phyloP scores from a whole-genome alignment of 2,888 invertebrate species.

The Dyspetes luteomarginatus region DNA sequence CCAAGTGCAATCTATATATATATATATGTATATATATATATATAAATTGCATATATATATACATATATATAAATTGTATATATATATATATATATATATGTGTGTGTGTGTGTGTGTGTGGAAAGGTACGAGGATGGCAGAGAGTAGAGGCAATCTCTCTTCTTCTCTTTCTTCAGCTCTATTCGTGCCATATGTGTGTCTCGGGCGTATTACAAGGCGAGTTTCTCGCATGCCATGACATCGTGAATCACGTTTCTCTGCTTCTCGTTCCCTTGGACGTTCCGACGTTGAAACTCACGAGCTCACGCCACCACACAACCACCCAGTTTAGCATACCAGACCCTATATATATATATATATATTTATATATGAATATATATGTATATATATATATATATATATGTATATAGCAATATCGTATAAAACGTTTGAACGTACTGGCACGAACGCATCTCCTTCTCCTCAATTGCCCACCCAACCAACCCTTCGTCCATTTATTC shows the following conservation, averaged over 20 bases:
- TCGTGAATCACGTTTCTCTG: constrained; percentile 64
- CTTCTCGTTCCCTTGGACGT: constrained; percentile 57
- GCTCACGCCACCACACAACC: constrained; percentile 53
- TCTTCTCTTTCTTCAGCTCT: constrained; percentile 29
- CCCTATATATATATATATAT: too few species aligned
- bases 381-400: not conserved
- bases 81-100: not conserved
- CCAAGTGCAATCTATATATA: constrained; percentile 8
- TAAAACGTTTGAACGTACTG: constrained; percentile 33
- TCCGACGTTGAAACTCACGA: constrained; percentile 60
- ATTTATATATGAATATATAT: constrained; percentile 7
- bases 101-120: not conserved
- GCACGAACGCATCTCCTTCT: constrained; percentile 46
- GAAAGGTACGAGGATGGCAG: not conserved
- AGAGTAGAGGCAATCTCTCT: constrained; percentile 24
- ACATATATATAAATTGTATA: too few species aligned
- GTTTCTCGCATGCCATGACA: constrained; percentile 62
- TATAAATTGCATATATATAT: too few species aligned
- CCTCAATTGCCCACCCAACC: constrained; percentile 7
- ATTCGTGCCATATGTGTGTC: constrained; percentile 32
- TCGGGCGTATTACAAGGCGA: constrained; percentile 47
- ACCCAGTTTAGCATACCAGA: constrained; percentile 44
- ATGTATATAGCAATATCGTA: not conserved
- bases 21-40: too few species aligned
- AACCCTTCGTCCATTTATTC: constrained; percentile 6